Evolutionary conservation across 2,888 invertebrate species (phyloP).

Genomic region (Chaetogeoica ovagalla): DNA sequence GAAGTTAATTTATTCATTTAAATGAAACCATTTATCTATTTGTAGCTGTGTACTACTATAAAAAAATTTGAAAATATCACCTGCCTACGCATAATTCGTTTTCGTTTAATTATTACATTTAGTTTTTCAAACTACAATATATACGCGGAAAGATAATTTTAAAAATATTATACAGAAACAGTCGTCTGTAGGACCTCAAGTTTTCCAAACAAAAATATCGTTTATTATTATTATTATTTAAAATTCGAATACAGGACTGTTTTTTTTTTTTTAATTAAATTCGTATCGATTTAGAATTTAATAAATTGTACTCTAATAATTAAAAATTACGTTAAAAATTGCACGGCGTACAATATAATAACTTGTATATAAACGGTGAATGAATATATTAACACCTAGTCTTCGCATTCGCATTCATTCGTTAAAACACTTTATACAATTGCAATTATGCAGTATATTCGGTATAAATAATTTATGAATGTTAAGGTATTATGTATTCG

Average conservation of each 20-base stretch:
- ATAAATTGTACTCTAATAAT: background rate
- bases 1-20: too few species aligned
- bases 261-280: background rate
- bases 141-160: background rate
- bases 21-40: background rate
- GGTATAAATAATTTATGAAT: constrained; percentile 25
- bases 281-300: background rate
- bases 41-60: background rate
- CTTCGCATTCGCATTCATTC: background rate
- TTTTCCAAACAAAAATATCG: background rate
- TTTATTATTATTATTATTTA: background rate
- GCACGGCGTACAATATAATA: background rate
- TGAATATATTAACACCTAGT: background rate
- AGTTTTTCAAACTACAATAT: background rate
- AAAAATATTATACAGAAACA: background rate
- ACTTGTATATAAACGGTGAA: background rate
- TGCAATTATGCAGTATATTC: constrained; percentile 5
- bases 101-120: background rate
- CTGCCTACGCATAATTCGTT: background rate
- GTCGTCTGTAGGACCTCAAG: background rate
- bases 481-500: background rate
- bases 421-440: constrained; percentile 11
- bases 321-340: background rate
- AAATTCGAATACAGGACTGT: too few species aligned
- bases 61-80: background rate